These are phyloP conservation scores for Oreochromis grahami DNA, from an alignment of 2,797 vertebrate species.

Conservation along the genomic window DNA sequence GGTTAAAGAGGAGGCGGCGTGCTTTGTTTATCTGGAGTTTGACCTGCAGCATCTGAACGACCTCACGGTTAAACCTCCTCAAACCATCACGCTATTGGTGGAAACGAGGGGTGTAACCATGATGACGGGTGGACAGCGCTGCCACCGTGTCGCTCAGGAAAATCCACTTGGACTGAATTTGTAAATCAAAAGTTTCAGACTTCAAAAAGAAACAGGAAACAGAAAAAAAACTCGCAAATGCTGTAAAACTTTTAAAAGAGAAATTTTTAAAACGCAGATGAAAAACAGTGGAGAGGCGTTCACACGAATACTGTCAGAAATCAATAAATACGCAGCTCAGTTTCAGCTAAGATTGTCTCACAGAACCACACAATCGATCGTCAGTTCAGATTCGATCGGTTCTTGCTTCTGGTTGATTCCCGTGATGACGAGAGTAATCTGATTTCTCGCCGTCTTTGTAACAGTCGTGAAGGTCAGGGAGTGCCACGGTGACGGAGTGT, in stretches of 20 bases:
- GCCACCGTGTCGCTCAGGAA: neutral
- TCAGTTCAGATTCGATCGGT: neutral
- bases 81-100: neutral
- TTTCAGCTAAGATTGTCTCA: neutral
- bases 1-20: neutral
- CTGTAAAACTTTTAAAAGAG: neutral
- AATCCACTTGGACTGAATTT: neutral
- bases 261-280: neutral
- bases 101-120: neutral
- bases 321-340: neutral
- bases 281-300: neutral
- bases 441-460: neutral
- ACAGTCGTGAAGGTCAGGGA: neutral
- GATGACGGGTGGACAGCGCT: neutral
- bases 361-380: neutral
- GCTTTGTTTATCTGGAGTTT: neutral
- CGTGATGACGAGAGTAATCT: neutral
- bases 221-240: neutral
- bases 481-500: neutral
- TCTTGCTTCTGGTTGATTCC: neutral
- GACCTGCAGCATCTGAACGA: neutral
- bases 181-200: neutral
- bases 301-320: neutral
- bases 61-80: neutral
- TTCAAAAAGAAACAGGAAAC: neutral